Evolutionary conservation across 2,797 vertebrate species (phyloP), one percentile per base, ranked within the genome.

Genomic region (Anabas testudineus): DNA sequence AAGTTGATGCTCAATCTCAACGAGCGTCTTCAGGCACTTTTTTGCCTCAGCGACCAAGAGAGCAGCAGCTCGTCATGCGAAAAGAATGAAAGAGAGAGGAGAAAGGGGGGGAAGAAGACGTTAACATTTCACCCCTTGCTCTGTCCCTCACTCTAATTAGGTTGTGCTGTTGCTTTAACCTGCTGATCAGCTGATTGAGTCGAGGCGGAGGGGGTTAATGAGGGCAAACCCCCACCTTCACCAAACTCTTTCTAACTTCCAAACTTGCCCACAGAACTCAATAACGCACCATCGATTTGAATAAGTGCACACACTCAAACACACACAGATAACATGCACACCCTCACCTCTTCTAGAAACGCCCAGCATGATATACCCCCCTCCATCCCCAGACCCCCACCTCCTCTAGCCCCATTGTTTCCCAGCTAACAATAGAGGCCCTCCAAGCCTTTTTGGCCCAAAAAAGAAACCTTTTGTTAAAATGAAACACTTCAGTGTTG

Each of bases 141-240:
- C 79, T 83, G 90, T 93, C 93, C 91, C 92, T 78, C 81, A 82
- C 91, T 88, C 93, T 95, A 95, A 95, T 96, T 95, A 96, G 92
- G 90, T 88, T 86, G 90, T 93, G 90, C 94, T 95, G 92, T 95
- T 95, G 95, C 95, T 94, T 93, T 92, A 95, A 95, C 93, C 87
- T 86, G 87, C 86, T 87, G 90, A 70, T 90, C 52, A 88, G 79
- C 87, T 83, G 87, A 90, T 90, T 81, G 90, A 73, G 67, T 66
- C 0, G 67, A 60, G 81, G 83, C 46, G 69, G 65, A 56, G 55
- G 66, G 81, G 88, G 89, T 92, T 89, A 91, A 91, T 83, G 86
- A 91, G 90, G 88, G 84, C 82, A 77, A 34, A 70, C 74, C 93
- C 93, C 93, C 83, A 87, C 89, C 82, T 74, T 82, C 74, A 74